Percentiles rank a stretch among this genome's conserved stretches.
Evolutionary conservation across 53 echinoderm and acorn worm genomes (phyloP).

Genomic region (Luidia sarsii): DNA sequence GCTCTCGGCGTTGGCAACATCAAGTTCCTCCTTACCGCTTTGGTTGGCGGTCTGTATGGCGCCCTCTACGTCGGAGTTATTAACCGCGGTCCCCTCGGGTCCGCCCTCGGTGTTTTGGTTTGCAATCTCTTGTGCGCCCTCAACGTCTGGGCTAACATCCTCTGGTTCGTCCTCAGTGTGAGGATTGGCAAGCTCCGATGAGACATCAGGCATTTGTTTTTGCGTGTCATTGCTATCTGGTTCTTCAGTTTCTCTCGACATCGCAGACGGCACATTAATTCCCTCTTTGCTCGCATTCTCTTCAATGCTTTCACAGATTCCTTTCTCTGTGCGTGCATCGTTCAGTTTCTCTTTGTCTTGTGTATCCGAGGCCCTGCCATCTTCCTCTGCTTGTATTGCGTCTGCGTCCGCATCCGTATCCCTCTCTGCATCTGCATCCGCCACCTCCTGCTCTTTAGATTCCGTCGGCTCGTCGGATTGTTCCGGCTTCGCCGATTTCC

Average conservation of each 20-base stretch:
- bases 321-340: background rate
- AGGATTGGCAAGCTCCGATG: conserved; percentile 3
- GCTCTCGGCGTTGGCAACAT: no score
- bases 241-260: background rate
- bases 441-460: background rate
- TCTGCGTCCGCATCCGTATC: no score
- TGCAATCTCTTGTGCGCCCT: no score
- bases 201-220: background rate
- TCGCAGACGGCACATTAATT: background rate
- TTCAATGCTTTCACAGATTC: conserved; percentile 6
- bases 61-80: no score
- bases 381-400: background rate
- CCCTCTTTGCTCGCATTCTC: background rate
- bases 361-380: background rate
- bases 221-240: background rate
- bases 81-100: conserved; percentile 9
- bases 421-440: no score
- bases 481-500: background rate
- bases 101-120: background rate
- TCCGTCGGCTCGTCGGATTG: background rate
- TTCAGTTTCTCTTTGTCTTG: background rate
- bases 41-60: no score
- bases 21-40: no score
- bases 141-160: background rate
- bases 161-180: conserved; percentile 5